Evolutionary conservation across 2,888 invertebrate genomes (phyloP), one percentile per base, ranked within the genome.

Genomic region (Prosopocoilus inquinatus): DNA sequence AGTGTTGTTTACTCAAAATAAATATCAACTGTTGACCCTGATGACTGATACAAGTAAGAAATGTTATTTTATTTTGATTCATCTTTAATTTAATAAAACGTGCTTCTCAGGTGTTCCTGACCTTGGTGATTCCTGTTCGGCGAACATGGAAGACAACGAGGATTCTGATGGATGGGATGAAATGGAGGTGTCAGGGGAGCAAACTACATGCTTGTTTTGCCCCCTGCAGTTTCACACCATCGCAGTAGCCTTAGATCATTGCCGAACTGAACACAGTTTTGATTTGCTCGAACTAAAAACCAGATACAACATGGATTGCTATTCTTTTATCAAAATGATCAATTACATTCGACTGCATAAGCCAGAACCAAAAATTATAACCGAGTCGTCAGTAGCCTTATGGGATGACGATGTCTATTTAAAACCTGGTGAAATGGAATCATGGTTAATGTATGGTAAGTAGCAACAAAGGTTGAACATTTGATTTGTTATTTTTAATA

Each of bases 341-440:
- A 94, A 93, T 77, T 94, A 85, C 68, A 87, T 93, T 58, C 84
- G 90, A 65, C 80, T 77, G 9, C 81, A 84, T 49, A 85, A 85
- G 59, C 78, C 85, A 1, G 77, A 76, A 47, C 76, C 87, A 0
- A 81, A 83, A 56, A 80, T 82, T 41, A 79, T 82, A 62, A 75
- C 77, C 4, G 66, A 71, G 39, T 72, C 83, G 11, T 75, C 79
- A 44, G 74, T 77, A 57, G 78, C 81, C 1, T 72, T 84, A 3
- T 94, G 93, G 93, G 81, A 84, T 9, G 85, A 85, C 66, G 91
- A 93, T 52, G 84, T 83, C 63, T 94, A 90, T 73, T 79, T 94
- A 55, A 88, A 86, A 70, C 91, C 94, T 0, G 82, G 85, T 3
- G 83, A 85, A 58, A 84, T 88, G 70, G 94, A 94, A 72, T 83